Conservation (phyloP, 2,888 invertebrate genomes). For the Globia sparganii region DNA sequence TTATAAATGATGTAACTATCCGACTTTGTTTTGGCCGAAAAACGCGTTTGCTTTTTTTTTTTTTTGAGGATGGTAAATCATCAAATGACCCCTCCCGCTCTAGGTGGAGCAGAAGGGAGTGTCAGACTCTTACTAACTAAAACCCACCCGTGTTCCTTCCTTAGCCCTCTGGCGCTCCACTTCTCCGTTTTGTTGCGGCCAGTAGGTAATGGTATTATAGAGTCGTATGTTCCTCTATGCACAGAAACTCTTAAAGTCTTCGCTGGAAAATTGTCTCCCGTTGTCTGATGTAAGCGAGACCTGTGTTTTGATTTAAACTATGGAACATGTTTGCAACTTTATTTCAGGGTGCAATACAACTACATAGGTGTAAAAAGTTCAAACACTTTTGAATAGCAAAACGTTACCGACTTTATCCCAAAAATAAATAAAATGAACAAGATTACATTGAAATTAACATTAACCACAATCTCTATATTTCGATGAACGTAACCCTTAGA, state of each 20-base stretch:
- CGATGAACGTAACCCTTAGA: neutral
- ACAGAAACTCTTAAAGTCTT: conserved; percentile 38
- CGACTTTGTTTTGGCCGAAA: neutral
- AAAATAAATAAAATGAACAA: neutral
- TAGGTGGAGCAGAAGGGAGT: too few relatives aligned
- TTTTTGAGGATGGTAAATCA: too few relatives aligned
- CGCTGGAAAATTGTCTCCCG: too few relatives aligned
- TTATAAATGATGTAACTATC: neutral
- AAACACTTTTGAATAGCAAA: neutral
- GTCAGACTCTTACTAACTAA: too few relatives aligned
- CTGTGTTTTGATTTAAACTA: neutral
- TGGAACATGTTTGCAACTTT: neutral
- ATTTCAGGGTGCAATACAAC: neutral
- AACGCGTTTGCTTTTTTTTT: too few relatives aligned
- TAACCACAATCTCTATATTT: neutral
- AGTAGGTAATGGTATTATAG: conserved; percentile 61
- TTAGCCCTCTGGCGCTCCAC: too few relatives aligned
- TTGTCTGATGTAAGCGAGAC: too few relatives aligned
- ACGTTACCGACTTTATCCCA: neutral
- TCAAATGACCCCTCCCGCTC: too few relatives aligned
- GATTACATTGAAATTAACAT: neutral
- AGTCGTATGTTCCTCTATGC: conserved; percentile 52
- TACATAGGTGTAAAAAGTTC: neutral
- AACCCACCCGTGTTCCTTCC: too few relatives aligned
- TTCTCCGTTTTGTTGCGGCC: conserved; percentile 65